These are phyloP conservation scores for Isichthys henryi DNA, from an alignment of 2,113 vertebrate genomes.

Conservation along the genomic window DNA sequence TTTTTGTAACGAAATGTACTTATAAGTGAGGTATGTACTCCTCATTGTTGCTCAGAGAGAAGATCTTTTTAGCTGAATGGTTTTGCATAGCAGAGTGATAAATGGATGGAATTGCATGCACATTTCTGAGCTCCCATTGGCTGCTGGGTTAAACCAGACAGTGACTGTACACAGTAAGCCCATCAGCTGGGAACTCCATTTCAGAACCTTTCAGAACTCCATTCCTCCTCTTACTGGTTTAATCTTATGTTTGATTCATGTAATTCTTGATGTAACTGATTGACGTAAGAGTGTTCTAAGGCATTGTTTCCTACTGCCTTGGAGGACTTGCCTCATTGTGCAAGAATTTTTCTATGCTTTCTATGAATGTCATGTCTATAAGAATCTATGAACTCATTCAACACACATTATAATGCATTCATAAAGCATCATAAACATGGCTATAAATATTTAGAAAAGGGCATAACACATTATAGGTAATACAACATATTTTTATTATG, in stretches of 20 bases:
- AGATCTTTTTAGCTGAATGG: no score
- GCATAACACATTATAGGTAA: neutral
- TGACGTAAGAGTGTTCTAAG: neutral
- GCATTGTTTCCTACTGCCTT: neutral
- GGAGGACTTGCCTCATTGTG: neutral
- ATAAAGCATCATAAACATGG: neutral
- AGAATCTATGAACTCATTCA: neutral
- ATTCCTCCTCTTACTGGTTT: neutral
- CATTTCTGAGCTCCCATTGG: no score
- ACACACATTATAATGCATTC: neutral
- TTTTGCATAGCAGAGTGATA: no score
- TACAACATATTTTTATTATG: neutral
- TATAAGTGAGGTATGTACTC: no score
- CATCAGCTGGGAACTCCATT: neutral
- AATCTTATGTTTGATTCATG: neutral
- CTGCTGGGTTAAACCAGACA: neutral
- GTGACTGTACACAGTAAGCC: neutral
- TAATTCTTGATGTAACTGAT: neutral
- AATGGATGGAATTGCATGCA: no score
- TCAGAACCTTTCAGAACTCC: no score
- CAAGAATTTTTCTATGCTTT: neutral
- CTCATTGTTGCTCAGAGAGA: no score
- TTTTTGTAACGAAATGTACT: no score
- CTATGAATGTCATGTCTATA: neutral
- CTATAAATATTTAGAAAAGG: neutral